phyloP scores from a whole-genome alignment of 2,888 invertebrate genomes.

The Parascotia fuliginaria region DNA sequence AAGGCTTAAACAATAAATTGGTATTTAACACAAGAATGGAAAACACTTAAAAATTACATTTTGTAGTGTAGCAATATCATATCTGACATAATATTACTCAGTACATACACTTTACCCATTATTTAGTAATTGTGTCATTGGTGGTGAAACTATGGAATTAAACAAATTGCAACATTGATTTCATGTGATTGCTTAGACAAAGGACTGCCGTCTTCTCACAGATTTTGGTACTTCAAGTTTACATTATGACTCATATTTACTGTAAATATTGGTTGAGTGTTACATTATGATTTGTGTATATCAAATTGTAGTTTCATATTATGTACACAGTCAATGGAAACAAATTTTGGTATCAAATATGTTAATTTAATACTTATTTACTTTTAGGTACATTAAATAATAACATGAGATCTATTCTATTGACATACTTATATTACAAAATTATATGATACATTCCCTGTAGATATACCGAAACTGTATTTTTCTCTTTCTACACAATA shows the following conservation, averaged over 20 bases:
- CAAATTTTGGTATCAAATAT: conserved; percentile 23
- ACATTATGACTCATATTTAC: conserved; percentile 1
- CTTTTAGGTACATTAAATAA: conserved; percentile 18
- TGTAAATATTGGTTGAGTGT: conserved; percentile 3
- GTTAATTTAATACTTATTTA: conserved; percentile 9
- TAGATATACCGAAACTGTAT: conserved; percentile 6
- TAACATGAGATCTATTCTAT: conserved; percentile 23
- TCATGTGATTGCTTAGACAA: conserved; percentile 23
- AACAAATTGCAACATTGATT: conserved; percentile 10
- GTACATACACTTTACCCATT: too few relatives aligned
- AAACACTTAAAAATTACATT: too few relatives aligned
- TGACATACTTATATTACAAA: conserved; percentile 24
- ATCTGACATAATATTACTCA: too few relatives aligned
- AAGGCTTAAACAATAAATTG: too few relatives aligned
- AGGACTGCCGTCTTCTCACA: conserved; percentile 33
- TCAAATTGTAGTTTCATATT: conserved; percentile 15
- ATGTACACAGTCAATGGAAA: conserved; percentile 13
- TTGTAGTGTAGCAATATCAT: too few relatives aligned
- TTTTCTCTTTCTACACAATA: conserved; percentile 11
- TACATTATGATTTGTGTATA: conserved; percentile 12
- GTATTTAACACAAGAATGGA: too few relatives aligned
- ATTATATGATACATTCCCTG: conserved; percentile 21
- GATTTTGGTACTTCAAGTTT: conserved; percentile 25
- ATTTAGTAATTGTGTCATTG: too few relatives aligned
- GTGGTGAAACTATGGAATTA: too few relatives aligned